Evolutionary conservation across 2,888 invertebrate species (phyloP), one percentile per base, ranked within the genome.

Genomic region (Caenorhabditis sp.): DNA sequence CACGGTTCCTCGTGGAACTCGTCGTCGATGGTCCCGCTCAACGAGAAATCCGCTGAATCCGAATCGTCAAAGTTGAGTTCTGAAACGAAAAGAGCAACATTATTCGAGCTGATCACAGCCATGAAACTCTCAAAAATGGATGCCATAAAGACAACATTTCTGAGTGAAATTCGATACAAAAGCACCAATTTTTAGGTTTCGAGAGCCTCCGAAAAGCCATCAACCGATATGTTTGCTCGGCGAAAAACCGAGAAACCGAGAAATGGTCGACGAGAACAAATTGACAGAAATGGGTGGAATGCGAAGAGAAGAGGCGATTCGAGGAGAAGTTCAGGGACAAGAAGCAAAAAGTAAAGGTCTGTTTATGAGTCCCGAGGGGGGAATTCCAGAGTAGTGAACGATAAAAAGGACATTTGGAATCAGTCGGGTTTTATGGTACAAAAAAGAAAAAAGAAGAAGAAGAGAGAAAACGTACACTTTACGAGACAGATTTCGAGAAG

Each of bases 61-160:
- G 69, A 74, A 35, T 77, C 82, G 72, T 82, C 77, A 51, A 82
- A 82, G 62, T 77, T 82, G 64, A 82, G 72, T 18, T 82, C 82
- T 82, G 82, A 55, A 81, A 76, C 28, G n/a, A 26, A 32, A 32
- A 6, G 55, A 44, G n/a, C n/a, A n/a, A n/a, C n/a, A n/a, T n/a
- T n/a, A 15, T 22, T 64, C 18, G 20, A n/a, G 26, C 37, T 9
- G 20, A 65, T 22, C 22, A 28, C 28, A 35, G 22, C 1, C 18
- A 13, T 35, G 51, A 32, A 32, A 11, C 26, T 11, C 72, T 50
- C 53, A 53, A 51, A 74, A 74, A 65, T 51, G 74, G 58, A 61
- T 71, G 71, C 37, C 50, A 65, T 60, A 65, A 74, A 74, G 47
- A 64, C 64, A 64, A 47, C 62, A 72, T 55, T 72, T 62, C 58